Percentiles rank a stretch among this genome's conserved stretches.
phyloP scores from a whole-genome alignment of 2,797 vertebrate genomes.

The Echiichthys vipera region DNA sequence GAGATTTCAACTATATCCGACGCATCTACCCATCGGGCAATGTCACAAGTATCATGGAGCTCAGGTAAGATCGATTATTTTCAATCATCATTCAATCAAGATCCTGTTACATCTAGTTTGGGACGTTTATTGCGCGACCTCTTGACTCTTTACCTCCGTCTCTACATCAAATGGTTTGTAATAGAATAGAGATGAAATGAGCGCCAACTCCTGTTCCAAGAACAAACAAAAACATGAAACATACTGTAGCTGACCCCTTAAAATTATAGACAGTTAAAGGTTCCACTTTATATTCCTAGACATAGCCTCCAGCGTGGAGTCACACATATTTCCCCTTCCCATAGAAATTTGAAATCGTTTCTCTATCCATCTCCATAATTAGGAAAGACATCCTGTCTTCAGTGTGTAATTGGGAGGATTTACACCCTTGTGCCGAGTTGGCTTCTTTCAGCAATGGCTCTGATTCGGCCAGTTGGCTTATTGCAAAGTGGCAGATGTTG shows the following conservation, averaged over 20 bases:
- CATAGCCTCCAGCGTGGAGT: background rate
- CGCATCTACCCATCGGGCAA: constrained; percentile 97
- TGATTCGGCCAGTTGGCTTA: constrained; percentile 73
- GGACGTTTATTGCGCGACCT: background rate
- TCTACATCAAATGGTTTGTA: background rate
- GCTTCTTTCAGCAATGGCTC: constrained; percentile 66
- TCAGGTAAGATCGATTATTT: constrained; percentile 85
- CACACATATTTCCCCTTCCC: constrained; percentile 50
- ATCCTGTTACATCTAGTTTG: background rate
- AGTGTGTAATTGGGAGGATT: constrained; percentile 78
- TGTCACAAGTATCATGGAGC: constrained; percentile 96
- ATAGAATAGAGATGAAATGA: too few relatives aligned
- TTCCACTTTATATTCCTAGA: background rate
- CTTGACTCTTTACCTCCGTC: background rate
- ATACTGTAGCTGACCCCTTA: background rate
- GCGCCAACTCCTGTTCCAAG: background rate
- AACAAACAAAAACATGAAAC: background rate
- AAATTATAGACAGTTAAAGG: background rate
- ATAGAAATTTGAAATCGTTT: constrained; percentile 71
- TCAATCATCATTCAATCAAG: too few relatives aligned
- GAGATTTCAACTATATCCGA: constrained; percentile 98
- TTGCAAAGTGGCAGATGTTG: constrained; percentile 77
- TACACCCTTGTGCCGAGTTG: constrained; percentile 76
- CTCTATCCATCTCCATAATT: constrained; percentile 78
- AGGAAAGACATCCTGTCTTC: constrained; percentile 79